These are phyloP conservation scores for Branchinecta lynchi DNA, from an alignment of 1,140 invertebrate genomes.

Conservation along the genomic window DNA sequence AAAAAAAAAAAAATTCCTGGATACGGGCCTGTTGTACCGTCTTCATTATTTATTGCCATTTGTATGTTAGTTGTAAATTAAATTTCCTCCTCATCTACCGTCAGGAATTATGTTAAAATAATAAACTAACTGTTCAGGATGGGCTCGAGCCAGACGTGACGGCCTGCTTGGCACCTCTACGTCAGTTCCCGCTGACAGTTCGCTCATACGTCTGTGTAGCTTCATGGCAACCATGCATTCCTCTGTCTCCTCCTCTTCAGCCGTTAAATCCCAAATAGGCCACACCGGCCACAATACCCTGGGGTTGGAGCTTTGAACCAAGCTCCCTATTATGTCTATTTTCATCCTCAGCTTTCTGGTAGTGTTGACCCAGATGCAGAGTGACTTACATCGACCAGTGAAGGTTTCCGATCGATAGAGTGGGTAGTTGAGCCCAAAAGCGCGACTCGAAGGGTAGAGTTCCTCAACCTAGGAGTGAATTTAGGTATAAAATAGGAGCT, in stretches of 20 bases:
- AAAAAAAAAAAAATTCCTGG: too few relatives aligned
- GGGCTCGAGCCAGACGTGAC: too few relatives aligned
- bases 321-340: conserved; percentile 54
- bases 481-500: too few relatives aligned
- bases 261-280: conserved; percentile 18
- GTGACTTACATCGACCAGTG: conserved; percentile 48
- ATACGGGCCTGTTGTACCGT: too few relatives aligned
- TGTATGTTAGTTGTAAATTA: too few relatives aligned
- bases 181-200: neutral
- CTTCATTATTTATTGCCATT: too few relatives aligned
- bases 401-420: conserved; percentile 50
- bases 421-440: conserved; percentile 53
- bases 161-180: too few relatives aligned
- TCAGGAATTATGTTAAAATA: too few relatives aligned
- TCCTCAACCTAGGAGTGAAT: conserved; percentile 37
- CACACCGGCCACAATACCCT: conserved; percentile 31
- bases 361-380: conserved; percentile 81
- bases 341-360: conserved; percentile 65
- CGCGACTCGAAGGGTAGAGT: conserved; percentile 66
- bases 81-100: too few relatives aligned
- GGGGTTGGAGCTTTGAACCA: conserved; percentile 37
- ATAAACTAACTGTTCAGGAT: too few relatives aligned
- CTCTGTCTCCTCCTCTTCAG: conserved; percentile 28
- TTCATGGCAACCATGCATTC: conserved; percentile 30
- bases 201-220: conserved; percentile 25